Base-by-base conservation (phyloP, 2,797 vertebrate genomes). In the Catamblyrhynchus diadema region DNA sequence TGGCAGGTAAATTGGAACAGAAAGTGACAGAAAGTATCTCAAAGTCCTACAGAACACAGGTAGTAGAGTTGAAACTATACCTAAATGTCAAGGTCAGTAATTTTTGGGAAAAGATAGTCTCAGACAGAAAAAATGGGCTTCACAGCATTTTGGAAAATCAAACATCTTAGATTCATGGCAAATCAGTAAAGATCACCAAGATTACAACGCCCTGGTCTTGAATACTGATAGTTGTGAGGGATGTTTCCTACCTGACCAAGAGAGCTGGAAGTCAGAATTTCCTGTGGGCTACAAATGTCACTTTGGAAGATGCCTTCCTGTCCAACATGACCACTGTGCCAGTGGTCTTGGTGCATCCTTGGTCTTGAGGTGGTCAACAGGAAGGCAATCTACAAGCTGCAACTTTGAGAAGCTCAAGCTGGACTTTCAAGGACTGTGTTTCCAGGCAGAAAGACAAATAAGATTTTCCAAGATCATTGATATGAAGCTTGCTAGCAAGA, bases 201-300 rank as follows among this genome's bases (percentile, higher is more conserved):
- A 0, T 35, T 83, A 42, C 27, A 71, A 3, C 39, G 25, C 3
- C 8, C 27, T 44, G 7, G 7, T 74, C 33, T 42, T 41, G 25
- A 33, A 35, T 67, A 39, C 2, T 2, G 1, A 12, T 18, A 42
- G 10, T 12, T 21, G 35, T 12, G 7, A 1, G 6, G 8, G 19
- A 27, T 19, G 3, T 73, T 82, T 67, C 13, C 20, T 18, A 37
- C 6, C 14, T 32, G 18, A 28, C 25, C 32, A 54, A n/a, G 8
- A 72, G 51, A 51, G 14, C 11, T 82, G 32, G 21, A 80, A 74
- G 41, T 78, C 23, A 72, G 57, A 62, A 30, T 75, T 86, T 73
- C 45, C 66, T 19, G 1, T 32, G 9, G 37, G 19, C 27, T 64
- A 13, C 10, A 32, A 5, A 0, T 50, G 6, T 19, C 32, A 24